Evolutionary conservation across 2,113 vertebrate genomes (phyloP).

Genomic region (Phalacrocorax aristotelis): DNA sequence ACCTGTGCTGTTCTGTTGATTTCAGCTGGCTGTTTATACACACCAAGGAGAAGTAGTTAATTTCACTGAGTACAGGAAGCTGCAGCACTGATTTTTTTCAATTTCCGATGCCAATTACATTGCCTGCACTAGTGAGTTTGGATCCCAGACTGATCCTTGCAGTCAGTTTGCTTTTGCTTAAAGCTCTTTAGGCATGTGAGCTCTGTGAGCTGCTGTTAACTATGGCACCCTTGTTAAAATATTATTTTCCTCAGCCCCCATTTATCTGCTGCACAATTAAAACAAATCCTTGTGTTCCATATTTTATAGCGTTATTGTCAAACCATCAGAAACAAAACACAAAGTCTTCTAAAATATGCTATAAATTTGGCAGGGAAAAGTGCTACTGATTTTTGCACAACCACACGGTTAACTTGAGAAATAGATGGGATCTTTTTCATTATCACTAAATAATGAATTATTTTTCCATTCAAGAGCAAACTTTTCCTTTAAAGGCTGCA

Average conservation of each 20-base stretch:
- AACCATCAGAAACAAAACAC: not conserved
- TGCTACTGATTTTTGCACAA: not conserved
- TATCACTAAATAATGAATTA: not conserved
- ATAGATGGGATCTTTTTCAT: not conserved
- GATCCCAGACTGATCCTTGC: not conserved
- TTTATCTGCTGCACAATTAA: not conserved
- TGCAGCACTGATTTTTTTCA: not conserved
- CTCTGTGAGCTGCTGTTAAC: not conserved
- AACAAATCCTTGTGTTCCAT: not conserved
- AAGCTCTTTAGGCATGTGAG: not conserved
- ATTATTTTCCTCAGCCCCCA: not conserved
- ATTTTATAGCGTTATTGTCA: not conserved
- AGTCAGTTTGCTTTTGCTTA: not conserved
- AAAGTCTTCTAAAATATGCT: not conserved
- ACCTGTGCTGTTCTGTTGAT: not conserved
- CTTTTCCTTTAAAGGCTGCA: not conserved
- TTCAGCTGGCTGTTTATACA: not conserved
- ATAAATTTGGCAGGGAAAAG: not conserved
- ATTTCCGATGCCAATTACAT: not conserved
- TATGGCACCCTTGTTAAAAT: not conserved
- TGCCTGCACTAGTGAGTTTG: not conserved
- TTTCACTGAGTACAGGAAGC: not conserved
- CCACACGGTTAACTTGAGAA: not conserved
- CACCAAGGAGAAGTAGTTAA: not conserved
- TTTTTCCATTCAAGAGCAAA: not conserved